Conservation (phyloP, 1,140 invertebrate genomes). For the Watersipora subatra region DNA sequence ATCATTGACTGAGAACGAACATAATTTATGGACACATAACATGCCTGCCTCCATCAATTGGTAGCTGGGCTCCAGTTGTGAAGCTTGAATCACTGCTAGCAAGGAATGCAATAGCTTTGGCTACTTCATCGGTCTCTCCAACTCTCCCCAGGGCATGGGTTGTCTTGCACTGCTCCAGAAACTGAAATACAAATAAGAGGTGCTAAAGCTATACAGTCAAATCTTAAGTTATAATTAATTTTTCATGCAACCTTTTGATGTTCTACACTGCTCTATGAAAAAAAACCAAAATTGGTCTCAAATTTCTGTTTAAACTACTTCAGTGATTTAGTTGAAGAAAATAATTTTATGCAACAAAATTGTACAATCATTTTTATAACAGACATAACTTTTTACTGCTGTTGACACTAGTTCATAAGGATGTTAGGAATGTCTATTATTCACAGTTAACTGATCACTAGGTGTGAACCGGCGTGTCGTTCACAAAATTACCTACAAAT, state of each 20-base stretch:
- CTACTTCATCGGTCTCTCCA: slow-evolving; percentile 58
- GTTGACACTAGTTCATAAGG: too few species aligned
- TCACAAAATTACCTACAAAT: too few species aligned
- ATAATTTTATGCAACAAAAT: too few species aligned
- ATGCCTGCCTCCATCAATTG: slow-evolving; percentile 64
- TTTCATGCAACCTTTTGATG: neutral
- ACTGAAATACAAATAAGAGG: too few species aligned
- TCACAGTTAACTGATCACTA: too few species aligned
- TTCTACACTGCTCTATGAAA: neutral
- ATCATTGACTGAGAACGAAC: too few species aligned
- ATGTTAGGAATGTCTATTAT: too few species aligned
- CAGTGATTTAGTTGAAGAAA: too few species aligned
- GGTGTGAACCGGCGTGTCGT: too few species aligned
- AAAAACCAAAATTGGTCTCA: neutral
- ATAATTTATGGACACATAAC: slow-evolving; percentile 58
- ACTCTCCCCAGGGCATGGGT: slow-evolving; percentile 65
- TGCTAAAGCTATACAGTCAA: neutral
- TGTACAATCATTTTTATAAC: too few species aligned
- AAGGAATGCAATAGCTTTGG: slow-evolving; percentile 60
- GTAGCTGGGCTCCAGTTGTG: slow-evolving; percentile 60
- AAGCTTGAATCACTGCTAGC: slow-evolving; percentile 62
- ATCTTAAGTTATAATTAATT: neutral
- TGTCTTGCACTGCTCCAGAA: slow-evolving; percentile 53
- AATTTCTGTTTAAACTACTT: slow-evolving; percentile 53
- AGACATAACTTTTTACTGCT: too few species aligned